Evolutionary conservation across 1,140 invertebrate species (phyloP), one percentile per base, ranked within the genome.

Genomic region (Melipona quadrifasciata): DNA sequence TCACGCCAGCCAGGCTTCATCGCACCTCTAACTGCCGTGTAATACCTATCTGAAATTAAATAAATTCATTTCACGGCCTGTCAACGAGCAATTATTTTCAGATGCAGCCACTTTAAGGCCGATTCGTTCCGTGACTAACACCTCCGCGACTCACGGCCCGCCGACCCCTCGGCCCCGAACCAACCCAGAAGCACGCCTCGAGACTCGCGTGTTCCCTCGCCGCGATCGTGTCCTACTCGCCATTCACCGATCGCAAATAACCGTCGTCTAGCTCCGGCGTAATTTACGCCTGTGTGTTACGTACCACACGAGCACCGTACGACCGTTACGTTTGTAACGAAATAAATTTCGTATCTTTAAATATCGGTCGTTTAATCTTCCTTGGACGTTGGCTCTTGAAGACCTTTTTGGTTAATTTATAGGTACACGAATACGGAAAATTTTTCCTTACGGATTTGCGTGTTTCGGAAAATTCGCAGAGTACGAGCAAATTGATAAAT

Each of bases 61-160:
- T 95, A 95, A 95, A 95, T 95, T 95, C 93, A 94, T 95, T 95
- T 95, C 94, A 95, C 94, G 94, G 91, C 94, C 94, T 94, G 94
- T 95, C 94, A 95, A 93, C 94, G 93, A 92, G 93, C 93, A 95
- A 94, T 95, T 95, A 94, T 94, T 94, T 93, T 94, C 92, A 91
- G 93, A 93, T 87, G 93, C 93, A 92, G 92, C 92, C 91, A 92
- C 92, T 93, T 94, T 92, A 91, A 93, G 74, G 89, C 87, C 88
- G 89, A 90, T 93, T 93, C 92, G 91, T 93, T 92, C 92, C 93
- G 92, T 91, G 91, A 92, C 92, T 91, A 93, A 94, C 93, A 89
- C 92, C 87, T 73, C 72, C 92, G 90, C 65, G 65, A 67, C 65
- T 67, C 65, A 65, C n/a, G n/a, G 64, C n/a, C 8, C n/a, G 27